These are phyloP conservation scores for Nymphalis polychloros DNA, from an alignment of 2,888 invertebrate genomes.

Conservation along the genomic window DNA sequence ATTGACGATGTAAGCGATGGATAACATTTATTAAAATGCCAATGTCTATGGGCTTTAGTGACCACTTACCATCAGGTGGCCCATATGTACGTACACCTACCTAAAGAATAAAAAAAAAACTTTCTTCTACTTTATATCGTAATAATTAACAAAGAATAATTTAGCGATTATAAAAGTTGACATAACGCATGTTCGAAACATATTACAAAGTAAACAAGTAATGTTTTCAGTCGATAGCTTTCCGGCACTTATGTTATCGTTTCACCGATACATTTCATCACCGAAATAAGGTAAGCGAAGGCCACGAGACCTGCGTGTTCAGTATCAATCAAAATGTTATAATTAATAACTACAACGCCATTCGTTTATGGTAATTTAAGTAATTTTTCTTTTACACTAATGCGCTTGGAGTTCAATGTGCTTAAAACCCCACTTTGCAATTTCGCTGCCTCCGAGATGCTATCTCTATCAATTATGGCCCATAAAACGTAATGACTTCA, in stretches of 20 bases:
- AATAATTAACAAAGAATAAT: too few relatives aligned
- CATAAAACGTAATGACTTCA: constrained; percentile 81
- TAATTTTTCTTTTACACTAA: constrained; percentile 73
- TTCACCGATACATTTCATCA: constrained; percentile 21
- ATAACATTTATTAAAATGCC: too few relatives aligned
- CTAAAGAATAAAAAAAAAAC: too few relatives aligned
- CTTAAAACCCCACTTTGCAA: constrained; percentile 74
- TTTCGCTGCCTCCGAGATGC: constrained; percentile 72
- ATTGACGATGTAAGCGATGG: too few relatives aligned
- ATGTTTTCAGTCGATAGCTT: neutral
- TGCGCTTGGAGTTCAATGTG: constrained; percentile 70
- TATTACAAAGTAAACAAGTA: neutral
- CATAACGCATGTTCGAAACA: neutral
- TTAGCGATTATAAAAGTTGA: too few relatives aligned
- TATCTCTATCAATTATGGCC: constrained; percentile 80
- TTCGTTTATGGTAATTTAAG: constrained; percentile 71
- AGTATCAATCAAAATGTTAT: constrained; percentile 65
- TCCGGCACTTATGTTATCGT: constrained; percentile 28
- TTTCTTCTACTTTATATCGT: too few relatives aligned
- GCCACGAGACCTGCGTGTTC: constrained; percentile 58
- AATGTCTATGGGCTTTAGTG: too few relatives aligned
- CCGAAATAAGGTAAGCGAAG: constrained; percentile 35
- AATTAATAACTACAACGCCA: constrained; percentile 75
- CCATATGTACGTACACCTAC: too few relatives aligned
- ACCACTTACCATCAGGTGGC: too few relatives aligned